These are phyloP conservation scores for Laterallus jamaicensis DNA, from an alignment of 2,113 vertebrate species.

Conservation along the genomic window DNA sequence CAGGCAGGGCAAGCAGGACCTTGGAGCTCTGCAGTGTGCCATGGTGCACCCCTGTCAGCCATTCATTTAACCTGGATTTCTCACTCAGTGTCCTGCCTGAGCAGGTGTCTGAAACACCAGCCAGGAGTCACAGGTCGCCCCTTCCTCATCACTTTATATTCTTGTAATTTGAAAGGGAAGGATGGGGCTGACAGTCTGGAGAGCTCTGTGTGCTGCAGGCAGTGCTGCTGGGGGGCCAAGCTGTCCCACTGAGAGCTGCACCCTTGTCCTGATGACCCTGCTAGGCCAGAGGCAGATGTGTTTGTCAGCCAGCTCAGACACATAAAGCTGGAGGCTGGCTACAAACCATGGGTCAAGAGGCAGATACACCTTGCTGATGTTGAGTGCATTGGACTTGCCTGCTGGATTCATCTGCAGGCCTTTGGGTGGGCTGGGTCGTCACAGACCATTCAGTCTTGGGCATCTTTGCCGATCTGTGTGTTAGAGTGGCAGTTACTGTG, in stretches of 20 bases:
- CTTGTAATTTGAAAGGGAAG: neutral
- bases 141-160: neutral
- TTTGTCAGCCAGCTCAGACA: neutral
- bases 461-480: neutral
- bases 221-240: neutral
- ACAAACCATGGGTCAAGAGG: neutral
- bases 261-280: neutral
- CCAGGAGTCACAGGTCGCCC: neutral
- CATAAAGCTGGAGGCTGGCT: neutral
- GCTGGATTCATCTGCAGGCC: neutral
- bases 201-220: neutral
- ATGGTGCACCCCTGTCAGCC: neutral
- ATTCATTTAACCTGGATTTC: neutral
- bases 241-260: neutral
- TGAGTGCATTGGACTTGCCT: neutral
- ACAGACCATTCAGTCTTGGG: neutral
- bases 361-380: neutral
- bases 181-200: neutral
- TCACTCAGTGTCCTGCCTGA: neutral
- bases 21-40: neutral
- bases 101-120: neutral
- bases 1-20: neutral
- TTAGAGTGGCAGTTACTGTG: neutral
- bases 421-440: neutral
- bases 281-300: neutral